phyloP scores from a whole-genome alignment of 2,113 vertebrate genomes.

The Pongo pygmaeus region DNA sequence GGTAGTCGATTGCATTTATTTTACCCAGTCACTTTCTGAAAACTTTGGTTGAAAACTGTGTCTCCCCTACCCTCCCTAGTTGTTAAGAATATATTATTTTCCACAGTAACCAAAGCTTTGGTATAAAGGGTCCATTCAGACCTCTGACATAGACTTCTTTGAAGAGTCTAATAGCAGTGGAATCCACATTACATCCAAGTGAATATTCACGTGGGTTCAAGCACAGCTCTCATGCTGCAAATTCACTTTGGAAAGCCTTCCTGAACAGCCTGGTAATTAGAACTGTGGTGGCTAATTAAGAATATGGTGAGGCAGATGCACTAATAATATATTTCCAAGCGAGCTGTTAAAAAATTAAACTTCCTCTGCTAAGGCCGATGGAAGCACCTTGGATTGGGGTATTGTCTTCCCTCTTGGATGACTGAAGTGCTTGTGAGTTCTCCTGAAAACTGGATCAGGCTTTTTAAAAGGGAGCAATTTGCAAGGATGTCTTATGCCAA shows the following conservation, averaged over 20 bases:
- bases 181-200: not conserved
- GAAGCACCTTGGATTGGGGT: not conserved
- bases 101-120: not conserved
- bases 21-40: conserved; percentile 15
- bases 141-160: not conserved
- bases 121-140: not conserved
- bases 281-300: conserved; percentile 47
- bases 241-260: conserved; percentile 26
- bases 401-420: not conserved
- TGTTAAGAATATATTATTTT: not conserved
- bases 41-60: not conserved
- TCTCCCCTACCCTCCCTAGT: not conserved
- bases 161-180: not conserved
- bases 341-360: conserved; percentile 60
- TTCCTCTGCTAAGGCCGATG: not conserved
- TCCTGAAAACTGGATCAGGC: not conserved
- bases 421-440: not conserved
- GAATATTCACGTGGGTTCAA: conserved; percentile 1
- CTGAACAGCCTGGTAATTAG: conserved; percentile 55
- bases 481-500: not conserved
- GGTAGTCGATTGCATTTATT: not conserved
- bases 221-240: not conserved
- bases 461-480: not conserved
- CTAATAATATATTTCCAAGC: not conserved
- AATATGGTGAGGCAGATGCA: not conserved